Evolutionary conservation across 2,113 vertebrate genomes (phyloP), one percentile per base, ranked within the genome.

Genomic region (Propithecus coquereli): DNA sequence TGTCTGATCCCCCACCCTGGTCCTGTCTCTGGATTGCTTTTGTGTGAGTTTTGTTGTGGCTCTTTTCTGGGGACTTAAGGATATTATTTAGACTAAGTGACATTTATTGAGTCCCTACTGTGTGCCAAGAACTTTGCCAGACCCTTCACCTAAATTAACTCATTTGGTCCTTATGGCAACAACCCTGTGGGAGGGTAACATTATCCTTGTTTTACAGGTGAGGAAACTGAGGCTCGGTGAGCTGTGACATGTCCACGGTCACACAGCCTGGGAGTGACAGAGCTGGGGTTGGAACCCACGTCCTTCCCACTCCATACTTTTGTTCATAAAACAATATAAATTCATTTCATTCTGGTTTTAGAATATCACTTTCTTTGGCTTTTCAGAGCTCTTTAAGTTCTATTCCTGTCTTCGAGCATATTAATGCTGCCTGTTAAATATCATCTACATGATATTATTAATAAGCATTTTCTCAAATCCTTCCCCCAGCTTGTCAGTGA

Each of bases 121-220:
- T 34, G 8, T 52, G 70, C 59, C 1, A 14, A 63, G 80, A 65
- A 43, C 54, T 10, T 1, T 2, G 9, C 43, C 52, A 27, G 83
- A 40, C 12, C 50, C 18, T 43, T 54, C 43, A 18, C 8, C 18
- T 54, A 1, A 63, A 20, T 30, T 30, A 18, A 20, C 32, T 37
- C 17, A 3, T 6, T 17, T 40, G n/a, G 18, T 54, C 57, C 22
- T 52, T n/a, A 7, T 4, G 40, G 76, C 3, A 20, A 25, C 27
- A 27, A 5, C 34, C 16, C n/a, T 8, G 9, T 2, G 1, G 25
- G 30, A 12, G 43, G 52, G 52, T 6, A 2, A 65, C 5, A 30
- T 5, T 7, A 6, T 50, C 50, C 90, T 61, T 32, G 40, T 45
- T 83, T 66, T 12, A 32, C 3, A 73, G 47, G 11, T 5, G 68